Percentiles rank a stretch among this genome's conserved stretches.
Evolutionary conservation across 1,140 invertebrate genomes (phyloP).

Genomic region (Laupala kohalensis): DNA sequence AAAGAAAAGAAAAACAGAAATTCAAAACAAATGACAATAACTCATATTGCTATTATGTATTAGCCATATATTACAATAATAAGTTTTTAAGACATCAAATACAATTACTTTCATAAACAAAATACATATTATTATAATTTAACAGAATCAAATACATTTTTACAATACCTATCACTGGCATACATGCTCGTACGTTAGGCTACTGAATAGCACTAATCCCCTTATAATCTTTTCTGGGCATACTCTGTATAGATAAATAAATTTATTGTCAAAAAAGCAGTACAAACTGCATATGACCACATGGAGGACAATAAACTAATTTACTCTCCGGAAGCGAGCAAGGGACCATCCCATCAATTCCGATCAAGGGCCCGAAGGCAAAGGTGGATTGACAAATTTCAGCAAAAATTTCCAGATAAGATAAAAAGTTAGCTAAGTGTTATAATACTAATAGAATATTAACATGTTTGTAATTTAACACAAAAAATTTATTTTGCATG

Average conservation of each 20-base stretch:
- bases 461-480: too few relatives aligned
- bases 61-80: background rate
- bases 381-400: too few relatives aligned
- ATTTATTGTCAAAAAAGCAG: too few relatives aligned
- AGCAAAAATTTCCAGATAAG: too few relatives aligned
- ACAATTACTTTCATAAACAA: background rate
- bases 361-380: too few relatives aligned
- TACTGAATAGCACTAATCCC: background rate
- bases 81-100: background rate
- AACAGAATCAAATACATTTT: background rate
- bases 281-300: too few relatives aligned
- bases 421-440: too few relatives aligned
- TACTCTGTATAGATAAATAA: background rate
- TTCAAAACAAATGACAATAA: background rate
- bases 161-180: background rate
- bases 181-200: background rate
- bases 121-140: background rate
- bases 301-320: too few relatives aligned
- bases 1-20: constrained; percentile 6
- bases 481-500: too few relatives aligned
- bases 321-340: too few relatives aligned
- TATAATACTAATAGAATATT: too few relatives aligned
- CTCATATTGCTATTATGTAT: background rate
- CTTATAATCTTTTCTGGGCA: constrained; percentile 1
- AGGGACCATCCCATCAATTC: too few relatives aligned